Base-by-base conservation (phyloP, 2,113 vertebrate genomes). In the Prolemur simus region DNA sequence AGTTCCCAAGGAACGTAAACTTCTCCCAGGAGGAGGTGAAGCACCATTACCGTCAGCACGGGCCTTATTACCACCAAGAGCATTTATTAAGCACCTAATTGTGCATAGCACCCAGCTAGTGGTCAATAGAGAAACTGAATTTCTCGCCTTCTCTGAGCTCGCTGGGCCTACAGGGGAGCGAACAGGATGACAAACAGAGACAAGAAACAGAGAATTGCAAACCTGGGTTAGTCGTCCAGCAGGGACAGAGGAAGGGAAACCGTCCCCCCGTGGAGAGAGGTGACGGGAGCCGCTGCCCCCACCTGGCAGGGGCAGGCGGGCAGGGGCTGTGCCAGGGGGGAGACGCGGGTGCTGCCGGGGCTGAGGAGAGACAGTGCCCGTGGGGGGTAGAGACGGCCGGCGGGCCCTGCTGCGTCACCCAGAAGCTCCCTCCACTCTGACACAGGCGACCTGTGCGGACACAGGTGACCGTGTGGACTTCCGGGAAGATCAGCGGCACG, bases 221-320 rank as follows among this genome's bases (percentile, higher is more conserved):
- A 8, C 3, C 21, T 4, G 0, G 9, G 25, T 4, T 2, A 1
- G 32, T 2, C 12, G 8, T 25, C 29, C 3, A 11, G 42, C 12
- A 0, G 8, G 27, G 6, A 18, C 3, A 4, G 0, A 1, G 56
- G 20, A 27, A 32, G 27, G 42, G 25, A 7, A 2, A 32, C 4
- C 0, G 63, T 34, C 63, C 4, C 58, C 25, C 11, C 9, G 3
- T 0, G 25, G 25, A 27, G 58, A 25, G 27, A 60, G 58, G 25
- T 60, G 58, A 27, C 58, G 27, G 23, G 25, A 60, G 58, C 25
- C 4, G 58, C 58, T 54, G 17, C 3, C 58, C 58, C 58, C 23
- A 60, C 21, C 25, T 11, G 47, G 12, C 49, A 15, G 49, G 49
- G 49, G 12, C 11, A 49, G 49, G 49, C 45, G 77, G 6, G 64